Conservation (phyloP, 2,888 invertebrate genomes). For the Eilema caniola region DNA sequence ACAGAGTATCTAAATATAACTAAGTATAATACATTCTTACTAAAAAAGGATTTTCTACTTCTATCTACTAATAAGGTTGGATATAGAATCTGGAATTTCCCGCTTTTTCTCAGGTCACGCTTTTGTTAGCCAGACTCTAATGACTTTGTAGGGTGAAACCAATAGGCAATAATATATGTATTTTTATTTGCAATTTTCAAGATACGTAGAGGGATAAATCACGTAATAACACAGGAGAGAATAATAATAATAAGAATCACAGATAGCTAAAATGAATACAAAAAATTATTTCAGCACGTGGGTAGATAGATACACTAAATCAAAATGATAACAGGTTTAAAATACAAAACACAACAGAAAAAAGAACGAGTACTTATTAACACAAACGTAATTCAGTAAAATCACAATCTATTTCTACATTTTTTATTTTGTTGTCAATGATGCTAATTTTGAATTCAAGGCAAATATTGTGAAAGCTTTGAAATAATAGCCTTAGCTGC, state of each 20-base stretch:
- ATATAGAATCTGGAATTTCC: too few relatives aligned
- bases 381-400: conserved; percentile 21
- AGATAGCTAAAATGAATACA: not conserved
- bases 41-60: conserved; percentile 37
- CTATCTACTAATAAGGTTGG: conserved; percentile 31
- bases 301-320: not conserved
- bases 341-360: not conserved
- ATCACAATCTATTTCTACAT: conserved; percentile 14
- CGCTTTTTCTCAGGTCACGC: too few relatives aligned
- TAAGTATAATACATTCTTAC: conserved; percentile 37
- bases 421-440: conserved; percentile 4
- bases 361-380: too few relatives aligned
- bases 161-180: conserved; percentile 30
- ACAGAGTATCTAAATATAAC: conserved; percentile 41
- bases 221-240: not conserved
- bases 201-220: not conserved
- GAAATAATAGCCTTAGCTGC: not conserved
- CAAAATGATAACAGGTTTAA: not conserved
- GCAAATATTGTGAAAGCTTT: not conserved
- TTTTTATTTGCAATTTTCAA: conserved; percentile 18
- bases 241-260: not conserved
- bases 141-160: conserved; percentile 46
- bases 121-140: too few relatives aligned
- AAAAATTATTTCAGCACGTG: not conserved
- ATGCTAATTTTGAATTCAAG: not conserved